Conservation (phyloP, 2,888 invertebrate genomes). For the Tetropium fuscum region DNA sequence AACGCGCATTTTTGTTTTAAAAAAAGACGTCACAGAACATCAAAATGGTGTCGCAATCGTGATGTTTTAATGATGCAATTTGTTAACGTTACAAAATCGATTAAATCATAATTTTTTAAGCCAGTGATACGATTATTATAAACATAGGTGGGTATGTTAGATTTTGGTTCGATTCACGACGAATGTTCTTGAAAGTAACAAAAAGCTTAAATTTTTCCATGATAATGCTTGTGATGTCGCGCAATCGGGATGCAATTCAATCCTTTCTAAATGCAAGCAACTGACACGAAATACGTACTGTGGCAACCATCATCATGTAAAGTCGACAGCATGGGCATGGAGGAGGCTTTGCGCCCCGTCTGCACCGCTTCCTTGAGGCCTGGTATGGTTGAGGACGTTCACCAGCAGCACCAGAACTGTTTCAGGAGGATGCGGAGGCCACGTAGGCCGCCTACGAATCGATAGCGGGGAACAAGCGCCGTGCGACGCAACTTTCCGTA, state of each 20-base stretch:
- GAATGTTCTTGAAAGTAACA: no score
- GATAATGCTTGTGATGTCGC: no score
- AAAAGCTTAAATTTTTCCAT: no score
- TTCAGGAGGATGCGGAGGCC: constrained; percentile 1
- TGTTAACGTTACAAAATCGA: no score
- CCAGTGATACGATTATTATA: no score
- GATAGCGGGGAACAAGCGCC: constrained; percentile 21
- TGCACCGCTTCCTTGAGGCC: constrained; percentile 39
- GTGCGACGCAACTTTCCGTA: constrained; percentile 9
- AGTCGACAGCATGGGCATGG: constrained; percentile 62
- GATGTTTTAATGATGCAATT: no score
- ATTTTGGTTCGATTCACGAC: no score
- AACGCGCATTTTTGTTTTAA: background rate
- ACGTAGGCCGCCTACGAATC: constrained; percentile 14
- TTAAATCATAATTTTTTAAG: no score
- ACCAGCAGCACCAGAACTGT: constrained; percentile 29
- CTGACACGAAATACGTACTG: constrained; percentile 44
- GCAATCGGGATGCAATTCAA: no score
- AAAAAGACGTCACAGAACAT: background rate
- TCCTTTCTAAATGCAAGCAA: no score
- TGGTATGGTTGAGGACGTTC: constrained; percentile 41
- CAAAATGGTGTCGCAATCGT: no score
- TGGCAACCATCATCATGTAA: constrained; percentile 59
- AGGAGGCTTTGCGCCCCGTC: constrained; percentile 56
- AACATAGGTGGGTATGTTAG: no score